Percentiles rank a stretch among this genome's conserved stretches.
Conservation (phyloP, 1,140 invertebrate species). For the Chymomyza costata region DNA sequence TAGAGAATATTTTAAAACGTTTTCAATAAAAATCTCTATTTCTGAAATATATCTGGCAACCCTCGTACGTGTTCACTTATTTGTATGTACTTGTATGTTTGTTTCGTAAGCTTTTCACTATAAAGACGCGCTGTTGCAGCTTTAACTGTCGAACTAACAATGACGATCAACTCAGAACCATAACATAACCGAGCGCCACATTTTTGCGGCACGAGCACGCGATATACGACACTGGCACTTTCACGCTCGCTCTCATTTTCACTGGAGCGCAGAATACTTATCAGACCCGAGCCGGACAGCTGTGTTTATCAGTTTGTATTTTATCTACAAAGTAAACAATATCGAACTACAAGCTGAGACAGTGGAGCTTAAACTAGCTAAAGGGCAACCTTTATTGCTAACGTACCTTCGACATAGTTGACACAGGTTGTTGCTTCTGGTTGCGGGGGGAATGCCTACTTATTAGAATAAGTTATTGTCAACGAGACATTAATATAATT, state of each 20-base stretch:
- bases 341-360: slow-evolving; percentile 36
- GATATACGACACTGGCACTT: slow-evolving; percentile 52
- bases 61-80: no score
- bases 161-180: no score
- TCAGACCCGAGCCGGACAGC: slow-evolving; percentile 10
- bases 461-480: not conserved
- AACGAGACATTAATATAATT: not conserved
- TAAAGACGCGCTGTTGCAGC: no score
- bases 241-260: slow-evolving; percentile 56
- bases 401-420: slow-evolving; percentile 61
- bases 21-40: no score
- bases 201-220: slow-evolving; percentile 1
- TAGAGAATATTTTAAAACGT: no score
- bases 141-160: no score
- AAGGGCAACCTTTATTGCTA: slow-evolving; percentile 6
- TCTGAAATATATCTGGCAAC: no score
- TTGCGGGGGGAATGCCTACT: slow-evolving; percentile 1
- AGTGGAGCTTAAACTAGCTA: slow-evolving; percentile 10
- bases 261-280: slow-evolving; percentile 26
- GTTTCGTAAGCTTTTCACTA: no score
- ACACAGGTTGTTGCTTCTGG: slow-evolving; percentile 13
- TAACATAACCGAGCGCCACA: slow-evolving; percentile 1
- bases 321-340: slow-evolving; percentile 25
- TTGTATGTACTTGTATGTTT: no score
- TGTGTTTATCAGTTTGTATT: slow-evolving; percentile 1